Percentiles rank a stretch among this genome's conserved stretches.
These are phyloP conservation scores for Leuctra nigra DNA, from an alignment of 2,888 invertebrate genomes.

Conservation along the genomic window DNA sequence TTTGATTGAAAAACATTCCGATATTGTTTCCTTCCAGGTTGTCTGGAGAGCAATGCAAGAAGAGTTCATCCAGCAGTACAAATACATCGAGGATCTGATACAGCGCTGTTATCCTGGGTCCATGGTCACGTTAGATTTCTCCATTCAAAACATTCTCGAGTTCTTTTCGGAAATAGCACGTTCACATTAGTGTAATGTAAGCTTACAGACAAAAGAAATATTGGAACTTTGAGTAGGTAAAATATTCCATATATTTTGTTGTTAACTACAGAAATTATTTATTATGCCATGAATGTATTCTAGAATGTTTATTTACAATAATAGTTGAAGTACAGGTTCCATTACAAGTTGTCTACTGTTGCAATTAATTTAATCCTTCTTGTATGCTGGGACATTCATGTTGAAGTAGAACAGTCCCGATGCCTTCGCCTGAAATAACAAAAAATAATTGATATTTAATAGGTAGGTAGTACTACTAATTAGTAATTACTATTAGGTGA, in stretches of 20 bases:
- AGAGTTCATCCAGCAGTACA: constrained; percentile 96
- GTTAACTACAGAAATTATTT: no score
- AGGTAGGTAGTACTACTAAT: no score
- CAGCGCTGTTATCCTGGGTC: constrained; percentile 95
- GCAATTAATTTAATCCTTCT: constrained; percentile 21
- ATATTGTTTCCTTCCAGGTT: constrained; percentile 54
- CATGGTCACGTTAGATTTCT: constrained; percentile 88
- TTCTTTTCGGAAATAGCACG: constrained; percentile 98
- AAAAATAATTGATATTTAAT: background rate
- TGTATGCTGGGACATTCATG: constrained; percentile 48
- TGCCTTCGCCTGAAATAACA: constrained; percentile 49
- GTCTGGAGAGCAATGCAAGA: constrained; percentile 99
- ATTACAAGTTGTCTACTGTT: background rate
- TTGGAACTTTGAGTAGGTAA: no score
- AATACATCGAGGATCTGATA: constrained; percentile 85
- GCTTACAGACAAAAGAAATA: no score
- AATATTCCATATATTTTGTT: no score
- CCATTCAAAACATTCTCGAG: constrained; percentile 89
- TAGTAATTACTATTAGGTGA: no score
- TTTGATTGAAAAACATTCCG: no score
- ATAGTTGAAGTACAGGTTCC: background rate
- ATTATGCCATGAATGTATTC: background rate
- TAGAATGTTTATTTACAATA: background rate
- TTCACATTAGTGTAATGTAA: constrained; percentile 85
- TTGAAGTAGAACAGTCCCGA: constrained; percentile 57